Evolutionary conservation across 2,113 vertebrate species (phyloP).

Genomic region (Hemiprocne comata): DNA sequence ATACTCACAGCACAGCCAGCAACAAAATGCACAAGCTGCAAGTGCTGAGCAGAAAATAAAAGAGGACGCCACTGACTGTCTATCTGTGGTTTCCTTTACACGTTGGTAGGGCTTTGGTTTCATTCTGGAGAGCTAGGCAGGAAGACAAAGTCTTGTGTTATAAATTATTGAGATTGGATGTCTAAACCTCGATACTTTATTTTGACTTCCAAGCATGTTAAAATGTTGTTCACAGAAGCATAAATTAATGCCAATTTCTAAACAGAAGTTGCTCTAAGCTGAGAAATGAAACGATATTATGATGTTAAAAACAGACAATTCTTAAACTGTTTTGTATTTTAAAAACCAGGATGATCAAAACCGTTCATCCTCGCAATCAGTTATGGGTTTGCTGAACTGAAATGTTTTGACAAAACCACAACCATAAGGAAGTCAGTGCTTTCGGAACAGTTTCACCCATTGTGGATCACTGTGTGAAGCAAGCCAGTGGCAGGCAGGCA

Average conservation of each 20-base stretch:
- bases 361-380: constrained; percentile 38
- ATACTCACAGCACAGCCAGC: not conserved
- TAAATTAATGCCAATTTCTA: constrained; percentile 49
- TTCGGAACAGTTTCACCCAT: not conserved
- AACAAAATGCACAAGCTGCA: not conserved
- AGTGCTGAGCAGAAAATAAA: not conserved
- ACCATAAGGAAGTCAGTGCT: not conserved
- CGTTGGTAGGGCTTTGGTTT: not conserved
- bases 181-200: constrained; percentile 45
- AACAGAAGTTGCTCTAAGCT: constrained; percentile 53
- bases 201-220: constrained; percentile 27
- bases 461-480: constrained; percentile 8
- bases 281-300: constrained; percentile 59
- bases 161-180: constrained; percentile 3
- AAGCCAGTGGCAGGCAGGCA: constrained; percentile 7
- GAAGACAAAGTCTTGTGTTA: not conserved
- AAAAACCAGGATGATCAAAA: constrained; percentile 51
- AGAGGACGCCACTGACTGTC: not conserved
- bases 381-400: not conserved
- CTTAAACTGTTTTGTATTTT: constrained; percentile 45
- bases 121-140: not conserved
- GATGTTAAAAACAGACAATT: constrained; percentile 52
- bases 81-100: not conserved
- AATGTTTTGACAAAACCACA: constrained; percentile 61
- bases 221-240: not conserved